A percentile compares a stretch with the other conserved stretches of the same genome.
Evolutionary conservation across 2,797 vertebrate species (phyloP).

Genomic region (Halcyon chelicuti): DNA sequence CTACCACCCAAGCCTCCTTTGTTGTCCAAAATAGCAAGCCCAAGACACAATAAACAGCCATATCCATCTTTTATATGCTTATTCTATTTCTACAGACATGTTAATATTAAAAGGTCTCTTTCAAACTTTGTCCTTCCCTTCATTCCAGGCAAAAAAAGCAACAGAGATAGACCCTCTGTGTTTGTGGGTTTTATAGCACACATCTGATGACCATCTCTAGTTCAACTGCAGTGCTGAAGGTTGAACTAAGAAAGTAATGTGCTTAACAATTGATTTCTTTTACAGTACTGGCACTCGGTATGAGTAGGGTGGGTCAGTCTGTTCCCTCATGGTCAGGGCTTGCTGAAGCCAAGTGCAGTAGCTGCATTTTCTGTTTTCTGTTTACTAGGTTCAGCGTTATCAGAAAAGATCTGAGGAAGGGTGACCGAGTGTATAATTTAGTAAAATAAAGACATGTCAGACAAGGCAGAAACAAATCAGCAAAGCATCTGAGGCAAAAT

Average conservation of each 20-base stretch:
- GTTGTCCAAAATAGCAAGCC: not conserved
- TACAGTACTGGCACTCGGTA: rapidly evolving
- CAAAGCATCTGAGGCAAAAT: not conserved
- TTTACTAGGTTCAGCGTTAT: not conserved
- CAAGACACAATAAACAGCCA: not conserved
- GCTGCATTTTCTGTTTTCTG: not conserved
- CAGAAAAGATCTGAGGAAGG: not conserved
- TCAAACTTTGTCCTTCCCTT: not conserved
- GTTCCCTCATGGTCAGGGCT: not conserved
- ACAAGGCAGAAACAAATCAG: not conserved
- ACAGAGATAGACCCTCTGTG: not conserved
- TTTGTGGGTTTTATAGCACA: not conserved
- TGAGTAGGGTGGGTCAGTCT: not conserved
- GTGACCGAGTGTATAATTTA: not conserved
- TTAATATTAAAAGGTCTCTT: not conserved
- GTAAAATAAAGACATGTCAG: not conserved
- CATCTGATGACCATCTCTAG: too few species aligned
- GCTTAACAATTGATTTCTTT: not conserved
- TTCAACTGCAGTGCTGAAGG: not conserved
- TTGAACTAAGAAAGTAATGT: not conserved
- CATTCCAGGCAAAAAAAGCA: not conserved
- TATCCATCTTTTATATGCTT: not conserved
- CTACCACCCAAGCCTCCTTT: not conserved
- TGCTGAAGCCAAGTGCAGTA: not conserved
- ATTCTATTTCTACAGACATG: not conserved